Percentiles rank a stretch among this genome's conserved stretches.
These are phyloP conservation scores for Cariama cristata DNA, from an alignment of 2,113 vertebrate species.

Conservation along the genomic window DNA sequence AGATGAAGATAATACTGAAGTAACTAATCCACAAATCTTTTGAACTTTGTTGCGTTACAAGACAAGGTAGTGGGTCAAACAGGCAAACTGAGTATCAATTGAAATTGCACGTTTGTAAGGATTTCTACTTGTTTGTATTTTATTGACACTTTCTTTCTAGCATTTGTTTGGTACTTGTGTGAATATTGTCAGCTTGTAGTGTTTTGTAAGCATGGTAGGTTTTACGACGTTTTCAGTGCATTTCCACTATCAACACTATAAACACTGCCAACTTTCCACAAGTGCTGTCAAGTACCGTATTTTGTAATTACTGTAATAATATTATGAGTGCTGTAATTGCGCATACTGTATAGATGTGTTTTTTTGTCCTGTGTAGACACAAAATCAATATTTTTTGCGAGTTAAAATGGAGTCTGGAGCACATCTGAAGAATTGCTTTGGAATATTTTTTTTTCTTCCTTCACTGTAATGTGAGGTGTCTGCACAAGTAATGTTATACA, in stretches of 20 bases:
- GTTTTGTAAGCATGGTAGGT: conserved; percentile 28
- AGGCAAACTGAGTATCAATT: not conserved
- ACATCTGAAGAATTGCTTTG: not conserved
- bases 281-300: conserved; percentile 61
- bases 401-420: not conserved
- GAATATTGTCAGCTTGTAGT: conserved; percentile 21
- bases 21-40: not conserved
- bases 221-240: not conserved
- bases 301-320: conserved; percentile 61
- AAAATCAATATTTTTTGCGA: not conserved
- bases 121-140: conserved; percentile 22
- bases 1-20: accelerated
- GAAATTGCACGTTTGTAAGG: not conserved
- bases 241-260: conserved; percentile 13
- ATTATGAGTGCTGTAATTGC: conserved; percentile 56
- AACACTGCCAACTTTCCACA: conserved; percentile 63
- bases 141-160: not conserved
- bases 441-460: not conserved
- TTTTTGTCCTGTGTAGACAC: not conserved
- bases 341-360: not conserved
- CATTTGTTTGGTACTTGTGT: conserved; percentile 35
- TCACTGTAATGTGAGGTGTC: not conserved
- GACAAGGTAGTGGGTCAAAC: not conserved
- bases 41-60: not conserved
- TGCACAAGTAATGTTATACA: not conserved